Evolutionary conservation across 2,888 invertebrate genomes (phyloP).

Genomic region (Camponotus fellah): DNA sequence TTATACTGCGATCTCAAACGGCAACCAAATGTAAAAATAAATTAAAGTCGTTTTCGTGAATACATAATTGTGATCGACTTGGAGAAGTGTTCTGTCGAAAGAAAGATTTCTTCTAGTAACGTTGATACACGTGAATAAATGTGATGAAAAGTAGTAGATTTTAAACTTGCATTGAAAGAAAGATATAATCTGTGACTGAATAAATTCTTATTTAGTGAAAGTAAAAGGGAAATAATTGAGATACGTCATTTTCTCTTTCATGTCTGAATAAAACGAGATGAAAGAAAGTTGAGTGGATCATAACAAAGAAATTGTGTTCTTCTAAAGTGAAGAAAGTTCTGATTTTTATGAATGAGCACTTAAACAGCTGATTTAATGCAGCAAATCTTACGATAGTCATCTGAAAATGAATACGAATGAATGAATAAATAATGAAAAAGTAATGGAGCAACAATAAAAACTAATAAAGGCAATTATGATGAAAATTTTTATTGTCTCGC

Average conservation of each 20-base stretch:
- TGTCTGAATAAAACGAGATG: neutral
- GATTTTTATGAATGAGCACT: neutral
- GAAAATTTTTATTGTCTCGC: neutral
- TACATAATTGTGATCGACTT: neutral
- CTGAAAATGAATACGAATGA: neutral
- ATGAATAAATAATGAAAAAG: neutral
- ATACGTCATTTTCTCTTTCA: neutral
- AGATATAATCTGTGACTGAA: neutral
- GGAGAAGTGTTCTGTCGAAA: neutral
- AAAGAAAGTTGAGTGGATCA: constrained; percentile 6
- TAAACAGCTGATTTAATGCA: neutral
- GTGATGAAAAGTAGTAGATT: neutral
- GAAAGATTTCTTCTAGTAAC: neutral
- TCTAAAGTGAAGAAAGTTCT: neutral
- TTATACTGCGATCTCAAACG: neutral
- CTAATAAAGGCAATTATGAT: neutral
- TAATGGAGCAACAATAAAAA: neutral
- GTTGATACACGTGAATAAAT: neutral
- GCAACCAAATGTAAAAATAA: neutral
- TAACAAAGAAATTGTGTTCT: constrained; percentile 17
- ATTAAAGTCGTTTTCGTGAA: constrained; percentile 28
- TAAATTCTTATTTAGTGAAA: neutral
- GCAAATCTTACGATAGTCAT: neutral
- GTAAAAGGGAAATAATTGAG: neutral
- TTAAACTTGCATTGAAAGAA: neutral